Evolutionary conservation across 1,140 invertebrate genomes (phyloP).

Genomic region (Nasonia giraulti): DNA sequence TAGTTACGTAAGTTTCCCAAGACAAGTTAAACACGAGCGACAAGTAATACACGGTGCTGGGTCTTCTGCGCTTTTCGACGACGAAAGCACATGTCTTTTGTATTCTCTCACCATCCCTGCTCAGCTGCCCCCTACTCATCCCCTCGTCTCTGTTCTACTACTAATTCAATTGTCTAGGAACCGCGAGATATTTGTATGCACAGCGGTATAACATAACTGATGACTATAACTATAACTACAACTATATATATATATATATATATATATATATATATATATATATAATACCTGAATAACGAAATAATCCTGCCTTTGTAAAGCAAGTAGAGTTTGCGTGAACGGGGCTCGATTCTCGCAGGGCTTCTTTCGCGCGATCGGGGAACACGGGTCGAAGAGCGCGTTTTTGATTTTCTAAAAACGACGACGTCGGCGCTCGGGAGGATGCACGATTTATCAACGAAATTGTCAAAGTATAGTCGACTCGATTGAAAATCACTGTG

Average conservation of each 20-base stretch:
- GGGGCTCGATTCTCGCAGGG: background rate
- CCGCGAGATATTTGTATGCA: constrained; percentile 55
- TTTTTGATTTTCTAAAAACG: background rate
- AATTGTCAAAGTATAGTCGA: no score
- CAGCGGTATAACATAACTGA: constrained; percentile 29
- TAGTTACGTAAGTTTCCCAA: constrained; percentile 61
- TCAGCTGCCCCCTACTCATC: background rate
- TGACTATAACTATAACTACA: constrained; percentile 9
- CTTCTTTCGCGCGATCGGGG: background rate
- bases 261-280: background rate
- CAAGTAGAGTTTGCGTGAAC: constrained; percentile 34
- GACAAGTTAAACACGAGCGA: constrained; percentile 19
- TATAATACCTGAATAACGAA: background rate
- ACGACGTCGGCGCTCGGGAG: no score
- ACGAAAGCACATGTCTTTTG: constrained; percentile 19
- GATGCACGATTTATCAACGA: no score
- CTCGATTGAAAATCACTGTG: no score
- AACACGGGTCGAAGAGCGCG: background rate
- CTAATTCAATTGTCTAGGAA: constrained; percentile 45
- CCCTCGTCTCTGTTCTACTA: background rate
- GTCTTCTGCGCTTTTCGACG: constrained; percentile 65
- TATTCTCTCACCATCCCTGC: constrained; percentile 9
- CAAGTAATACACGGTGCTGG: constrained; percentile 65
- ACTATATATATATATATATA: no score
- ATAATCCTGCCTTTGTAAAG: constrained; percentile 37